A percentile compares a stretch with the other conserved stretches of the same genome.
phyloP scores from a whole-genome alignment of 2,888 invertebrate genomes.

The Drosophila percnosoma region DNA sequence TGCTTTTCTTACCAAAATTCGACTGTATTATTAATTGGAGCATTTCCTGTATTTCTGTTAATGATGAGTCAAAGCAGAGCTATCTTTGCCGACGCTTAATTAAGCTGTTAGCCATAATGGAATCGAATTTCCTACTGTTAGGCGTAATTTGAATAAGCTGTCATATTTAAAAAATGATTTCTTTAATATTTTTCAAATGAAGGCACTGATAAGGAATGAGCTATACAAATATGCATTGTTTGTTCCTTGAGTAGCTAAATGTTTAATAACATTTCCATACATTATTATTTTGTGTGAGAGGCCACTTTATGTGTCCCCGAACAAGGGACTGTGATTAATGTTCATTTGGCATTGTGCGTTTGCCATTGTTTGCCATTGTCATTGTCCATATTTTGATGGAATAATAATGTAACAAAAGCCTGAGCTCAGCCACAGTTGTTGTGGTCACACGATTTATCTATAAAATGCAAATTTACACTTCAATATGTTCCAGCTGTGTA shows the following conservation, averaged over 20 bases:
- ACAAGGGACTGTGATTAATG: slow-evolving; percentile 55
- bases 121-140: not conserved
- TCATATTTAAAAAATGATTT: not conserved
- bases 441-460: slow-evolving; percentile 24
- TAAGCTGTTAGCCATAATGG: not conserved
- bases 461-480: slow-evolving; percentile 50
- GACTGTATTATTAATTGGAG: slow-evolving; percentile 25
- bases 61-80: not conserved
- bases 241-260: not conserved
- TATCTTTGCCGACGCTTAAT: not conserved
- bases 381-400: slow-evolving; percentile 52
- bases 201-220: not conserved
- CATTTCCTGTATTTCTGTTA: slow-evolving; percentile 2
- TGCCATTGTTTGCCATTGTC: slow-evolving; percentile 68
- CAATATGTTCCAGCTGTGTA: slow-evolving; percentile 41
- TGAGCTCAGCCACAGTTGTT: slow-evolving; percentile 7
- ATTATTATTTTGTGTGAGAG: slow-evolving; percentile 10
- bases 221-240: not conserved
- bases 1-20: slow-evolving; percentile 8
- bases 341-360: slow-evolving; percentile 49
- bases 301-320: slow-evolving; percentile 26
- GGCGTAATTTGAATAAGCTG: not conserved
- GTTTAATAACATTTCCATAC: slow-evolving; percentile 27
- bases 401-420: slow-evolving; percentile 37
- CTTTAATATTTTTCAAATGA: not conserved